These are phyloP conservation scores for Eleutherodactylus coqui DNA, from an alignment of 2,797 vertebrate genomes.

Conservation along the genomic window DNA sequence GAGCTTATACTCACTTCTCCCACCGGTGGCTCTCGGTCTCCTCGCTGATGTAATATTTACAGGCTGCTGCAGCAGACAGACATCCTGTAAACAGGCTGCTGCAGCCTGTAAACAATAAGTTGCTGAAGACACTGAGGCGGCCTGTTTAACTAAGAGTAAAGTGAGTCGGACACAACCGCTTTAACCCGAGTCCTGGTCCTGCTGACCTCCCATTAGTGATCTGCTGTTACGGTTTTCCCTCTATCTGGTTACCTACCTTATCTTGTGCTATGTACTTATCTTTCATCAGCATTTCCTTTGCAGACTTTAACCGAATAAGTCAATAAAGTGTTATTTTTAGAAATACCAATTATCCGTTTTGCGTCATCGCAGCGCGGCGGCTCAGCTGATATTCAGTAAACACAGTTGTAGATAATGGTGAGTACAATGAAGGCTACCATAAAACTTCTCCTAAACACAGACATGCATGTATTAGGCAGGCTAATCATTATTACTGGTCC, in stretches of 20 bases:
- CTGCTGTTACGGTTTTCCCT: neutral
- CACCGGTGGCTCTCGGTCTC: too few species aligned
- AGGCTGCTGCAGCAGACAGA: too few species aligned
- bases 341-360: neutral
- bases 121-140: too few species aligned
- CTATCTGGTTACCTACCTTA: neutral
- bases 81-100: too few species aligned
- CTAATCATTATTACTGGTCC: neutral
- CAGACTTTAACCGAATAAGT: neutral
- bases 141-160: too few species aligned
- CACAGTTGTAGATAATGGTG: neutral
- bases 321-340: constrained; percentile 9
- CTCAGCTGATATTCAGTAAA: neutral
- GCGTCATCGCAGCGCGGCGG: neutral
- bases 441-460: neutral
- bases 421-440: neutral
- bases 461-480: neutral
- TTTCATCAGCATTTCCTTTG: neutral
- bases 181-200: too few species aligned
- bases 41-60: too few species aligned
- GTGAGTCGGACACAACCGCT: too few species aligned
- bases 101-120: too few species aligned
- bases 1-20: too few species aligned
- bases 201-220: neutral
- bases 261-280: neutral